phyloP scores from a whole-genome alignment of 2,888 invertebrate genomes.

The Dynastes tityus region DNA sequence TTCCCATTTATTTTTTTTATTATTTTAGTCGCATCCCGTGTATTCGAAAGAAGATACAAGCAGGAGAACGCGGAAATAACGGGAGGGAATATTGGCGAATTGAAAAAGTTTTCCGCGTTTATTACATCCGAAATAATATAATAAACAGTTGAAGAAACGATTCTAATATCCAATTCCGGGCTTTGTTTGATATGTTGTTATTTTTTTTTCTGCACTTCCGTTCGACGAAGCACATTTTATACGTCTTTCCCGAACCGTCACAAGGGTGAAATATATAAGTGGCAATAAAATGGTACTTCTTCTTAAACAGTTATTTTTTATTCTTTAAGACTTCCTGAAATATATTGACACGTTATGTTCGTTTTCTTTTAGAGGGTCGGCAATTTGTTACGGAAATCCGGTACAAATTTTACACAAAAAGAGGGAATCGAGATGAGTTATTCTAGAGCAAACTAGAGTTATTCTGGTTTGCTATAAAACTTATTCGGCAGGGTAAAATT shows the following conservation, averaged over 20 bases:
- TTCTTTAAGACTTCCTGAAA: constrained; percentile 39
- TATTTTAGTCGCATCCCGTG: constrained; percentile 52
- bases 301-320: constrained; percentile 47
- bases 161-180: constrained; percentile 51
- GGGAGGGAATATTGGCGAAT: constrained; percentile 58
- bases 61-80: constrained; percentile 41
- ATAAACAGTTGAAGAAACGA: constrained; percentile 55
- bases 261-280: constrained; percentile 45
- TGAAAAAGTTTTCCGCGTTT: constrained; percentile 60
- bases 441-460: not conserved
- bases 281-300: constrained; percentile 45
- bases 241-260: constrained; percentile 31
- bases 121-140: constrained; percentile 60
- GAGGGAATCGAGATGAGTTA: constrained; percentile 7
- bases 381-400: constrained; percentile 34
- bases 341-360: constrained; percentile 45
- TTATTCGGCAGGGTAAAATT: constrained; percentile 7
- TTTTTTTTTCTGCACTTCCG: constrained; percentile 38
- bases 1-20: constrained; percentile 55
- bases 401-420: constrained; percentile 26
- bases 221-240: constrained; percentile 34
- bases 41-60: constrained; percentile 4
- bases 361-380: constrained; percentile 15
- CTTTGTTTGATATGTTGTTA: constrained; percentile 48
- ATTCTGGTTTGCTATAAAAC: not conserved